Evolutionary conservation across 2,113 vertebrate genomes (phyloP), one percentile per base, ranked within the genome.

Genomic region (Rhinogobius similis): DNA sequence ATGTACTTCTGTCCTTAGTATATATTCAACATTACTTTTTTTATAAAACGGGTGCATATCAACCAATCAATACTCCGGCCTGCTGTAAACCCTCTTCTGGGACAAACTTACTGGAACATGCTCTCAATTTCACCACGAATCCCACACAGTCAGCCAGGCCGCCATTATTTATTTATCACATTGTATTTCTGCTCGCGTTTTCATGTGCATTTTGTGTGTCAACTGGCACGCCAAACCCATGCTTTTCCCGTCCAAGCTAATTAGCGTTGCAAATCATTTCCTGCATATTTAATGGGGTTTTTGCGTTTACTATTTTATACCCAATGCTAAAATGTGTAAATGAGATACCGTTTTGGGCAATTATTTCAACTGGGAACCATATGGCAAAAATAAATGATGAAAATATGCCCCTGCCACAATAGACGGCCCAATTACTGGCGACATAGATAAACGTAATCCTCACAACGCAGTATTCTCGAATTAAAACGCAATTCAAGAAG

Each of bases 271-370:
- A 73, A 65, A 76, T 83, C 64, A 72, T 75, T 72, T 39, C 52
- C 65, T 78, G 75, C 79, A 70, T 43, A 77, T 83, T 84, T 72
- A 67, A 83, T 86, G 52, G 23, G 61, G 39, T 65, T 68, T n/a
- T 41, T 20, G 67, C 68, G 38, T 72, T 58, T 61, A 66, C 77
- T 85, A 78, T 87, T 87, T 88, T 55, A 82, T 84, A 77, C 76
- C 72, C 68, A 21, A 86, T 66, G 56, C 67, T 79, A 74, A 85
- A 81, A 86, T 79, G 86, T 87, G 81, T 66, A 88, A 89, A 88
- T 88, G 70, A 87, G 76, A 83, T 72, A 20, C 67, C 73, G 77
- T 81, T 89, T 81, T 64, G 46, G 76, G 81, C 74, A 79, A 72
- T 84, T 82, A 77, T 83, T 86, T 75, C 71, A 67, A 56, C 70